These are phyloP conservation scores for Cyanistes caeruleus DNA, from an alignment of 2,113 vertebrate species.

Conservation along the genomic window DNA sequence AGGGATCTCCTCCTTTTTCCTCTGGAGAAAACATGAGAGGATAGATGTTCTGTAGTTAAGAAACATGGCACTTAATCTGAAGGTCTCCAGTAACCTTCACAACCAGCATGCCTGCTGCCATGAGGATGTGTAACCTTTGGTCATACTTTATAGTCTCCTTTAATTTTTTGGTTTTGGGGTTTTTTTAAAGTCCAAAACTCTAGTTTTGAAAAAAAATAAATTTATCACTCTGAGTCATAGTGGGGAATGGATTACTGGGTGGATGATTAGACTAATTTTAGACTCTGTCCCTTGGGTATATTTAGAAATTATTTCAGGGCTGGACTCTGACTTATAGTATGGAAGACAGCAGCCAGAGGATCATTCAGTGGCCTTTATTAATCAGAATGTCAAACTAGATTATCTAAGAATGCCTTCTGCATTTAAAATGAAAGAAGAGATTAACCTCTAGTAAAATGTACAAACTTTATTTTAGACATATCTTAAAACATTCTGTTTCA, in stretches of 20 bases:
- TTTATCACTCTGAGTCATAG: not conserved
- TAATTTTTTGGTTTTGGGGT: not conserved
- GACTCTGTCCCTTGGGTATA: not conserved
- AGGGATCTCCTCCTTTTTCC: not conserved
- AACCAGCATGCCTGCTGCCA: not conserved
- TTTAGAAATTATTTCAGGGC: not conserved
- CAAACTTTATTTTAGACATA: not conserved
- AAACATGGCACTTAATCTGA: not conserved
- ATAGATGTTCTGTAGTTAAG: not conserved
- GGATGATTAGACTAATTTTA: not conserved
- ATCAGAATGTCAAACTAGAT: not conserved
- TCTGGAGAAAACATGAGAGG: not conserved
- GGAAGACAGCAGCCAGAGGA: not conserved
- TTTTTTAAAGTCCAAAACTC: not conserved
- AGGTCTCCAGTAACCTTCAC: not conserved
- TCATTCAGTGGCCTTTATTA: not conserved
- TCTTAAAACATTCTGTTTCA: not conserved
- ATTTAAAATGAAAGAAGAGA: not conserved
- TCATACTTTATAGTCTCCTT: not conserved
- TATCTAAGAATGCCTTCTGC: not conserved
- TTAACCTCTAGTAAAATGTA: not conserved
- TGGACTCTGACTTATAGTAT: not conserved
- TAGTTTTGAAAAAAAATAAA: not conserved
- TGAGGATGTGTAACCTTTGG: not conserved
- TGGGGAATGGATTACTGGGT: not conserved